Evolutionary conservation across 1,140 invertebrate species (phyloP), one percentile per base, ranked within the genome.

Genomic region (Hetaerina americana): DNA sequence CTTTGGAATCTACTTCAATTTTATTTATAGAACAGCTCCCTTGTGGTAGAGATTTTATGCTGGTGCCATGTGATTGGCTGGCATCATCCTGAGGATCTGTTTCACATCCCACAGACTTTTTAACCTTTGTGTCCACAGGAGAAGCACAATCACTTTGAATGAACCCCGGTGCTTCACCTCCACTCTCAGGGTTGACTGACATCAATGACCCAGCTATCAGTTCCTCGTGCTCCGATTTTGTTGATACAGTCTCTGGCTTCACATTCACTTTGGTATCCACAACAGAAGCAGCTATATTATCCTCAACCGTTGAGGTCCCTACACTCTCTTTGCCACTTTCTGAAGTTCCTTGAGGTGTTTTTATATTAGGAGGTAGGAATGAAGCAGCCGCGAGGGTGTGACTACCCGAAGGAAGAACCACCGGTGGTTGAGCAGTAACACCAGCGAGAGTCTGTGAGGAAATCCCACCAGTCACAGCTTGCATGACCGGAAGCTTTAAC

Each of bases 361-460:
- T 57, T 18, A n/a, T 5, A 57, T 57, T 57, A 57, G 40, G 40
- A 57, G 40, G 40, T 5, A 57, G 40, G 40, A 57, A 18, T 18
- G 40, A n/a, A n/a, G 40, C 24, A 28, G 68, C 68, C 18, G 70
- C 72, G 57, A 72, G 68, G 5, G 75, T 49, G 26, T 74, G 73
- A 57, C 72, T 72, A 2, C 73, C 73, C 57, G 75, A 70, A 26
- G 76, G 76, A 29, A 78, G 68, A 27, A 77, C 76, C 57, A 77
- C 76, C 25, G 76, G 72, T 28, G 75, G 76, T 26, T 76, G 76
- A 40, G 73, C 75, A 68, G 72, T 73, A 24, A 75, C 73, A 49
- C 70, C 73, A 27, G 68, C 72, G 12, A 77, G 25, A 31, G 73
- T 73, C 31, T 77, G 75, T 25, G 76, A 71, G 49, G 76, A 31